Base-by-base conservation (phyloP, 2,888 invertebrate species). In the Cybosia mesomella region DNA sequence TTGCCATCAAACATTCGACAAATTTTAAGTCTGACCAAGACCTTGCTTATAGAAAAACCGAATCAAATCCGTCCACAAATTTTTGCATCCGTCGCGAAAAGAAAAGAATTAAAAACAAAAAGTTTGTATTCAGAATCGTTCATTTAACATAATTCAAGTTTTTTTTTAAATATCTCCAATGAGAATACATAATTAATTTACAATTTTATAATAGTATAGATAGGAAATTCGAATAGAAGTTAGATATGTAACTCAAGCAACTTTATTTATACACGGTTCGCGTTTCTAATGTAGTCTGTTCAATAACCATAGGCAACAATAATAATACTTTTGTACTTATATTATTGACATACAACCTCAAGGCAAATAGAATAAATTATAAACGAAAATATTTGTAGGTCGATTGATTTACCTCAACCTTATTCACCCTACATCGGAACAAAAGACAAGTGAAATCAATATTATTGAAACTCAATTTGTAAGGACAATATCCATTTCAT, bases 381-480 rank as follows among this genome's bases (percentile, higher is more conserved):
- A 81, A 67, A 77, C 18, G 71, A 81, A 79, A 77, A 79, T 74
- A 72, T 77, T 78, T 79, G 73, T 77, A 77, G 70, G 72, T 80
- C 72, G 74, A 75, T 71, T 71, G 57, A 70, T 78, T 63, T 76
- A 79, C 66, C 76, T 69, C 72, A 73, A 81, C 76, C 66, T 77
- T 76, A 76, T 75, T 79, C 83, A 83, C 82, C 82, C 82, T 83
- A 83, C 73, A 80, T 83, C 75, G 58, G 64, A 78, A 84, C 76
- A 80, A 80, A 80, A 75, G 73, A 66, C 70, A 71, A 68, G 67
- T 67, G 72, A 68, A 60, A 57, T 36, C 60, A 70, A 70, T 70
- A 39, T 67, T 32, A n/a, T 28, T 32, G 28, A 28, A 24, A 49
- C 9, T 55, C 63, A 68, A 67, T 63, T 64, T 66, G 32, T 73